Percentiles rank a stretch among this genome's conserved stretches.
phyloP scores from a whole-genome alignment of 2,113 vertebrate species.

The Carlito syrichta region DNA sequence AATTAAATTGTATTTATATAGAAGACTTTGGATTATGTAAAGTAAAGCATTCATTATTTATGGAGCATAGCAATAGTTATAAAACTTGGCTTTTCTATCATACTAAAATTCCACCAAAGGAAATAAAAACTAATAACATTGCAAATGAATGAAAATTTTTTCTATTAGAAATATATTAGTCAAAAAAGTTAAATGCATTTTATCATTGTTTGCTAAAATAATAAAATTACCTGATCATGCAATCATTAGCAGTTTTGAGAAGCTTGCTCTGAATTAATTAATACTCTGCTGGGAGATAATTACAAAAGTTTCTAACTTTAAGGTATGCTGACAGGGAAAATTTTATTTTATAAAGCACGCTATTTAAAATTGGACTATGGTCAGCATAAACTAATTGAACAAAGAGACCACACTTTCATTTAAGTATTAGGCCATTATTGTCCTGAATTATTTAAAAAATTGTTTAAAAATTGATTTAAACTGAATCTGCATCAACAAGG shows the following conservation, averaged over 20 bases:
- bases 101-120: background rate
- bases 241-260: conserved; percentile 50
- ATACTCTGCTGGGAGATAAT: conserved; percentile 40
- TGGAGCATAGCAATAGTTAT: background rate
- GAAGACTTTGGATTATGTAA: background rate
- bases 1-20: background rate
- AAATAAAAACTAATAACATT: conserved; percentile 35
- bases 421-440: background rate
- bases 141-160: background rate
- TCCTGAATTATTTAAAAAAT: too few species aligned
- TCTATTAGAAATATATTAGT: background rate
- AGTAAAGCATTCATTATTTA: conserved; percentile 38
- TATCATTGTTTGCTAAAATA: conserved; percentile 59
- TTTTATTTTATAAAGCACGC: background rate
- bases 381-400: background rate
- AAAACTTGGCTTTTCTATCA: background rate
- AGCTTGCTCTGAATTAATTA: conserved; percentile 50
- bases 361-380: background rate
- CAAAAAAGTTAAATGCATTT: conserved; percentile 32
- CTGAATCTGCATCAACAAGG: too few species aligned
- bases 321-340: conserved; percentile 19
- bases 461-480: too few species aligned
- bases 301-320: conserved; percentile 31
- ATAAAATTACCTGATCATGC: conserved; percentile 27
- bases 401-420: background rate